These are phyloP conservation scores for Galeopterus variegatus DNA, from an alignment of 2,113 vertebrate species.

Conservation along the genomic window DNA sequence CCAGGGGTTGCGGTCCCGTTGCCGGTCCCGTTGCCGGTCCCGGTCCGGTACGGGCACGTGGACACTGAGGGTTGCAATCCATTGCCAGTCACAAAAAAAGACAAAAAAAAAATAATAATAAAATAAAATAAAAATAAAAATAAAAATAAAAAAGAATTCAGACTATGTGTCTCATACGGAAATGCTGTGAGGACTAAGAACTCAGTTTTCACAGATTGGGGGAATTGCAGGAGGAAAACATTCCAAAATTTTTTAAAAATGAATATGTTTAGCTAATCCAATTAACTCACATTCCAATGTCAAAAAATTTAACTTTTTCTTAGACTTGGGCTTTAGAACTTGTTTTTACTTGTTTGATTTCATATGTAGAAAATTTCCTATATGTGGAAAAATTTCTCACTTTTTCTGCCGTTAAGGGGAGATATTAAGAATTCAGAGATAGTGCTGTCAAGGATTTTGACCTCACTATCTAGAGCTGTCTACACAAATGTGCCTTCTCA, in stretches of 20 bases:
- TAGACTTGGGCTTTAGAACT: not conserved
- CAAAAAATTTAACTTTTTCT: not conserved
- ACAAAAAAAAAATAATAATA: no score
- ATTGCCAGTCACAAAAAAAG: no score
- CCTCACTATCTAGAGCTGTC: not conserved
- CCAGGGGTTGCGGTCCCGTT: no score
- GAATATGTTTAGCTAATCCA: not conserved
- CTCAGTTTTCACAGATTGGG: not conserved
- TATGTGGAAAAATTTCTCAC: not conserved
- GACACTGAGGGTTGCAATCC: no score
- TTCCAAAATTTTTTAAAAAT: not conserved
- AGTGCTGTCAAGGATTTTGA: not conserved
- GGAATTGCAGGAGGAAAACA: not conserved
- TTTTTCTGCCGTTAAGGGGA: rapidly evolving
- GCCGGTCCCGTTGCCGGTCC: no score
- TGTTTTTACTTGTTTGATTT: not conserved
- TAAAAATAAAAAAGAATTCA: no score
- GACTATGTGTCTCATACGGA: not conserved
- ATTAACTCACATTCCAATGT: not conserved
- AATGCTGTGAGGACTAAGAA: not conserved
- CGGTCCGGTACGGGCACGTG: no score
- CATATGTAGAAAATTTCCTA: not conserved
- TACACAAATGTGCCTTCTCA: not conserved
- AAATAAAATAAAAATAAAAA: no score
- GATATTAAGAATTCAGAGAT: not conserved